Base-by-base conservation (phyloP, 64 coral and sea anemone species). In the Montipora capricornis region DNA sequence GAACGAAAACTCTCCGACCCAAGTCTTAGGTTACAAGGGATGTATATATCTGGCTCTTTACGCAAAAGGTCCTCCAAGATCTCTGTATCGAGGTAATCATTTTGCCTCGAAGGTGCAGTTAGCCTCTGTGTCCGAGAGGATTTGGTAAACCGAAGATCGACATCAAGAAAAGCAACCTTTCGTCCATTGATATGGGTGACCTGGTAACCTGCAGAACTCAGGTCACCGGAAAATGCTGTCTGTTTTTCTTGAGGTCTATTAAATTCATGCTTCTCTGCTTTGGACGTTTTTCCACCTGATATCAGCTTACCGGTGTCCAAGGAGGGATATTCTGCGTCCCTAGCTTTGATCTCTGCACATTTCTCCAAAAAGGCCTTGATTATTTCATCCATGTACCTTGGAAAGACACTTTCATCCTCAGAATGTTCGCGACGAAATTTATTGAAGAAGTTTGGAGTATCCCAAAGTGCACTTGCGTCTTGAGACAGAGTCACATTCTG, bases 311-410 rank as follows among this genome's bases (percentile, higher is more conserved):
- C 81, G 4, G 58, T 20, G 1, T 80, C 14, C 48, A 91, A 68
- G n/a, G 93, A 82, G 20, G 89, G 93, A 46, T 74, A 95, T 19
- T 46, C 80, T 47, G 80, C 71, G 9, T 80, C 89, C 5, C 80
- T 83, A 57, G 46, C 76, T 4, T 80, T 48, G 24, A 73, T 89
- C 88, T 88, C 94, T 69, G 92, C 57, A 50, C 73, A 92, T 14
- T 78, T 95, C 77, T 52, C 75, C 0, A 95, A 61, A 6, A 95
- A 88, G 12, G 90, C 94, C 80, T 89, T 83, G 60, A 95, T 95
- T 57, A 95, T 89, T 68, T 92, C 80, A 14, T 95, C 94, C 57
- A 89, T 79, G 20, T 78, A 90, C 26, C 69, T 74, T 45, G 93
- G 93, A 26, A 83, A 87, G 3, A 91, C 93, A 12, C 89, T 80